Percentiles rank a stretch among this genome's conserved stretches.
Conservation (phyloP, 2,113 vertebrate species). For the Sylvietta virens region DNA sequence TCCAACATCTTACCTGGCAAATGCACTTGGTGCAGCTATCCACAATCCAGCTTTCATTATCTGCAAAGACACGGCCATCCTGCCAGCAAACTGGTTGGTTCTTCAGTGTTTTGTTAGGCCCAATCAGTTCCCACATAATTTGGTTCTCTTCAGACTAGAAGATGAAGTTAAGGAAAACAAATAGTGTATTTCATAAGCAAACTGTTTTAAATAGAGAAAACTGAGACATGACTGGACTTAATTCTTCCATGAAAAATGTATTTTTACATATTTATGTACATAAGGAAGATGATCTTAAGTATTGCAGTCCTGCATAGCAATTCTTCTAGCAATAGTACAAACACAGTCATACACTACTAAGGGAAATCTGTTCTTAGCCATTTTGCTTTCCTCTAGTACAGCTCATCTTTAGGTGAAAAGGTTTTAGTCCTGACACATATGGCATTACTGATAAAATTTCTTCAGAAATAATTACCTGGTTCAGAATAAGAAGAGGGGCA, state of each 20-base stretch:
- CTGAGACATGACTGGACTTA: neutral
- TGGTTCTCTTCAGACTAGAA: constrained; percentile 90
- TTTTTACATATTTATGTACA: neutral
- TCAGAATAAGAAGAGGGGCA: neutral
- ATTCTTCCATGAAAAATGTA: neutral
- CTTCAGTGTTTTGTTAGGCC: constrained; percentile 81
- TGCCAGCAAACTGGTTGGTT: constrained; percentile 94
- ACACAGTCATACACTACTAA: neutral
- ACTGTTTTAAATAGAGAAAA: neutral
- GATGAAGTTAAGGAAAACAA: neutral
- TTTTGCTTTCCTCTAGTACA: neutral
- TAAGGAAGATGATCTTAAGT: neutral
- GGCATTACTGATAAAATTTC: neutral
- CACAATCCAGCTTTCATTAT: constrained; percentile 95
- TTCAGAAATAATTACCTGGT: neutral
- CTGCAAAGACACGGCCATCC: constrained; percentile 90
- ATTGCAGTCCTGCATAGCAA: neutral
- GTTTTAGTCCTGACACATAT: neutral
- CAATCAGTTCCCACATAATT: constrained; percentile 89
- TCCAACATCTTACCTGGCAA: constrained; percentile 82
- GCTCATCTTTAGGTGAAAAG: neutral
- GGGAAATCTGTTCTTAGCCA: neutral
- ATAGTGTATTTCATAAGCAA: neutral
- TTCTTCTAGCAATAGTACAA: neutral
- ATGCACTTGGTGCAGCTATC: constrained; percentile 96